Conservation (phyloP, 1,140 invertebrate genomes). For the Hypsibius dujardini region DNA sequence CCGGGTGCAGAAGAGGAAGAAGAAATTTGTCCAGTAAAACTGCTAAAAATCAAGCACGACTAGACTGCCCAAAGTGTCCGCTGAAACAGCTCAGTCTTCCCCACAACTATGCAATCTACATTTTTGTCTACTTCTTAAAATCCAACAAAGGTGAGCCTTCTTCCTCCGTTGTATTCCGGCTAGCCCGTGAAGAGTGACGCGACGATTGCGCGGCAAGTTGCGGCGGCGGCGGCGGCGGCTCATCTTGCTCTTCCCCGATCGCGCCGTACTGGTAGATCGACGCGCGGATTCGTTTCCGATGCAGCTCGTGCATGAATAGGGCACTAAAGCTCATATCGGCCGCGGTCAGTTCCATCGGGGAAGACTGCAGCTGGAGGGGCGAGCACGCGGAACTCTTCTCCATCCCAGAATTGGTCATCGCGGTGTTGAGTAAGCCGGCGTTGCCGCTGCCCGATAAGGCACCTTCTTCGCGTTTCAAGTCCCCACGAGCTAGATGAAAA, state of each 20-base stretch:
- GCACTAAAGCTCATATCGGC: slow-evolving; percentile 61
- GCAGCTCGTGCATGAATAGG: slow-evolving; percentile 55
- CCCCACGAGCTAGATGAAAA: neutral
- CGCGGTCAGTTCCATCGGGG: slow-evolving; percentile 37
- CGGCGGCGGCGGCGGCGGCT: neutral
- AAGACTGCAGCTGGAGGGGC: neutral
- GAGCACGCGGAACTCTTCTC: neutral
- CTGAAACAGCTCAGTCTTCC: no score
- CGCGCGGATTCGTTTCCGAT: slow-evolving; percentile 30
- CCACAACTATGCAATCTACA: no score
- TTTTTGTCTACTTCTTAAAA: neutral
- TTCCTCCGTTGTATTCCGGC: neutral
- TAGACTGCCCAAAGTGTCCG: no score
- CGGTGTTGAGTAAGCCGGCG: neutral
- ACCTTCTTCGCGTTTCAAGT: neutral
- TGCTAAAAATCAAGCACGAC: no score
- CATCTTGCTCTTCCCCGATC: neutral
- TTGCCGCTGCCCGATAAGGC: neutral
- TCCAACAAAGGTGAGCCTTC: neutral
- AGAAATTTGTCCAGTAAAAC: no score
- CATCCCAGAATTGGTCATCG: neutral
- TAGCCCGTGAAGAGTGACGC: neutral
- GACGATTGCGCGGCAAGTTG: neutral
- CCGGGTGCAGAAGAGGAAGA: no score
- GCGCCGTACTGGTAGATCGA: neutral